Evolutionary conservation across 2,113 vertebrate genomes (phyloP).

Genomic region (Takifugu flavidus): DNA sequence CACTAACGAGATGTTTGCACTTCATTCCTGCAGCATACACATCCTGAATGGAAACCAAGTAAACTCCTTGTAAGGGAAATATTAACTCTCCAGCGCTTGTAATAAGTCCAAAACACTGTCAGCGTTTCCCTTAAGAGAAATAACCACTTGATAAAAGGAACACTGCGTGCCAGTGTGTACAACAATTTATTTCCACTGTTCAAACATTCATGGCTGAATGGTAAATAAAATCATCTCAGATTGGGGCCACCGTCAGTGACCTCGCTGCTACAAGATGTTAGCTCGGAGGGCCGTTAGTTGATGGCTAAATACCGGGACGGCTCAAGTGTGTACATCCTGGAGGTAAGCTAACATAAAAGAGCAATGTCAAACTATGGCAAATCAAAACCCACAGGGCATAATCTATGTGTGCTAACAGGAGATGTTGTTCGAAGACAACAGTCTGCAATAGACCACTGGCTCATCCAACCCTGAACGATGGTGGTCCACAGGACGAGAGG

Average conservation of each 20-base stretch:
- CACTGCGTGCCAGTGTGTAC: conserved; percentile 19
- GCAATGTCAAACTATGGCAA: conserved; percentile 3
- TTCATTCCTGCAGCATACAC: conserved; percentile 29
- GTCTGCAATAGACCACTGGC: too few relatives aligned
- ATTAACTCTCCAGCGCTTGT: conserved; percentile 38
- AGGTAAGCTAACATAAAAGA: conserved; percentile 11
- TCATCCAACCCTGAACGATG: too few relatives aligned
- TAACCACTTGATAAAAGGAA: conserved; percentile 7
- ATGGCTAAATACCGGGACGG: conserved; percentile 51
- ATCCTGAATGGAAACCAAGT: conserved; percentile 20
- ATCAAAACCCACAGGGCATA: conserved; percentile 11
- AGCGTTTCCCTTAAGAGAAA: conserved; percentile 29
- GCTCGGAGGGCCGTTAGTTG: conserved; percentile 9
- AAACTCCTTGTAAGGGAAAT: conserved; percentile 50
- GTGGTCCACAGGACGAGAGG: too few relatives aligned
- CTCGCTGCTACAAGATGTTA: conserved; percentile 3
- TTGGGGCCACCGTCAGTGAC: conserved; percentile 16
- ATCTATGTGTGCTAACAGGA: background rate
- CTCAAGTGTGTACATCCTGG: conserved; percentile 41
- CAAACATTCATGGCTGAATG: conserved; percentile 40
- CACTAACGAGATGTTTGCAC: conserved; percentile 19
- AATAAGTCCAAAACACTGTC: conserved; percentile 47
- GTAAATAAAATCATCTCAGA: conserved; percentile 21
- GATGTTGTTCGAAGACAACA: too few relatives aligned
- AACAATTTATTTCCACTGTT: conserved; percentile 40